A percentile compares a stretch with the other conserved stretches of the same genome.
Evolutionary conservation across 2,113 vertebrate species (phyloP).

Genomic region (Mugil cephalus): DNA sequence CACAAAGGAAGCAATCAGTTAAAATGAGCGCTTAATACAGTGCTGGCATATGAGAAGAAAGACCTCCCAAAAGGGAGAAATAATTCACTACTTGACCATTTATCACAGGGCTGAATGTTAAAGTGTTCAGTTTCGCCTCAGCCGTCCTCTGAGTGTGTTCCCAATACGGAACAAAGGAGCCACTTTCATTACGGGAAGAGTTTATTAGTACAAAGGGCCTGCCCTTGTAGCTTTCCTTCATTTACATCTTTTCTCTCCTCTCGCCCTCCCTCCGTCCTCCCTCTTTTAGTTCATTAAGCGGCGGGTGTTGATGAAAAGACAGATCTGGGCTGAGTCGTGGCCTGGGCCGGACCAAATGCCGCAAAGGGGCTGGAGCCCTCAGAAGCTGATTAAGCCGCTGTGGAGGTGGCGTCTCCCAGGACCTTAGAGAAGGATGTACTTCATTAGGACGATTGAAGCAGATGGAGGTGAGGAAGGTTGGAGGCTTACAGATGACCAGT

Average conservation of each 20-base stretch:
- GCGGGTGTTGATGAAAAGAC: conserved; percentile 56
- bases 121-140: conserved; percentile 43
- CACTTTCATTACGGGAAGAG: conserved; percentile 58
- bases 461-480: conserved; percentile 25
- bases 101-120: conserved; percentile 59
- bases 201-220: conserved; percentile 59
- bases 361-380: conserved; percentile 5
- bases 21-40: conserved; percentile 59
- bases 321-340: conserved; percentile 16
- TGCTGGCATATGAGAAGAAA: conserved; percentile 50
- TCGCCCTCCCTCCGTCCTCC: conserved; percentile 19
- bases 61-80: conserved; percentile 55
- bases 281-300: conserved; percentile 38
- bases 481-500: conserved; percentile 4
- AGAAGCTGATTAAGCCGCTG: conserved; percentile 27
- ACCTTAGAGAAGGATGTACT: conserved; percentile 24
- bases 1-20: conserved; percentile 69
- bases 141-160: conserved; percentile 25
- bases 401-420: conserved; percentile 36
- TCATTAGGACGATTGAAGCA: conserved; percentile 48
- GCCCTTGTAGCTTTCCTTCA: not conserved
- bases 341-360: not conserved
- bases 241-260: conserved; percentile 18
- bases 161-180: conserved; percentile 47
- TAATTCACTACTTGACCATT: conserved; percentile 62